Base-by-base conservation (phyloP, 2,888 invertebrate genomes). In the Sminthurides aquaticus region DNA sequence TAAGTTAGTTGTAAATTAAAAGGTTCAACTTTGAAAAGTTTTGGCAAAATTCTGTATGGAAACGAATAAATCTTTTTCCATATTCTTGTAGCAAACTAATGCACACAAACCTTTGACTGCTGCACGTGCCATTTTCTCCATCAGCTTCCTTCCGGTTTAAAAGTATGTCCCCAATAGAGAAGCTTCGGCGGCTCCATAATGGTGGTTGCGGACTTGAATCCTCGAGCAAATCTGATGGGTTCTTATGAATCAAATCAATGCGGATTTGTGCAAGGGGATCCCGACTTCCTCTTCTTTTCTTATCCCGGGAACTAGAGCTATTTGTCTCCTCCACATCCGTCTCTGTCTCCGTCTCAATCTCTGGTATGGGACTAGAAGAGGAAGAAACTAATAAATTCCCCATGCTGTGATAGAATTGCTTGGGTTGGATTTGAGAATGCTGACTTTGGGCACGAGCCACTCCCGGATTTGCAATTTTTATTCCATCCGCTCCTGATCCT, bases 331-430 rank as follows among this genome's bases (percentile, higher is more conserved):
- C 57, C 26, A 49, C 22, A 22, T 61, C 60, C n/a, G 28, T 48
- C 64, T 48, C 43, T 25, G 11, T 27, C 24, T 64, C 59, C 15
- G 20, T 27, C 49, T 63, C 61, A 2, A 64, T 52, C 52, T 61
- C 57, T 18, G 29, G n/a, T 15, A 20, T 29, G 22, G 18, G 56
- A 48, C 22, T 24, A 43, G 62, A 56, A 22, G 58, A 29, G 1
- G 65, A 58, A 3, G 54, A 22, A 28, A 60, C 3, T 2, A 62
- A n/a, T 8, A 74, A 65, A 67, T 72, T 71, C 18, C 74, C 74
- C 71, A 72, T 70, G 43, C 74, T 72, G 62, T 72, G 72, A 62
- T 71, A 71, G 56, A 69, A 68, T 52, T 64, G 66, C 29, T 70
- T 70, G 29, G 65, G 61, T 34, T 49, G 57, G 11, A 66, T 65